These are phyloP conservation scores for Sisyra terminalis DNA, from an alignment of 2,888 invertebrate species.

Conservation along the genomic window DNA sequence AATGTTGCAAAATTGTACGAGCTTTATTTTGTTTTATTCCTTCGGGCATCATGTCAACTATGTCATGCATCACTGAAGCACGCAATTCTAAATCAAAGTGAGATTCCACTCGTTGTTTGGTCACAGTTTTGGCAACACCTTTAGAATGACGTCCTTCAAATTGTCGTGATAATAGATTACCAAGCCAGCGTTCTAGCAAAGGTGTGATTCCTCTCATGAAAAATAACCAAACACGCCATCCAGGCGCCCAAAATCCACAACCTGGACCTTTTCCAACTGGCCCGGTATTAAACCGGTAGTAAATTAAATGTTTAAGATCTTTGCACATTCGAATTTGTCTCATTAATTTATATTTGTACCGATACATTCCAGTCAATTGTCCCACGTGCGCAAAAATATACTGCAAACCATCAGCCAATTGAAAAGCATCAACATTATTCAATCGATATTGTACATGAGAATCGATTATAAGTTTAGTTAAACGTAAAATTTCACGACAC, in stretches of 20 bases:
- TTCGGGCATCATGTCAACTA: slow-evolving; percentile 99
- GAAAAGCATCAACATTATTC: slow-evolving; percentile 99
- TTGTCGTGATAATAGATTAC: slow-evolving; percentile 93
- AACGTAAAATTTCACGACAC: slow-evolving; percentile 94
- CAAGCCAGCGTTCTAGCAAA: slow-evolving; percentile 95
- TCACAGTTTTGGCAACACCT: slow-evolving; percentile 99
- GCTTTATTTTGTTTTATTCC: slow-evolving; percentile 99
- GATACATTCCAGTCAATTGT: slow-evolving; percentile 98
- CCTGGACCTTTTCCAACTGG: slow-evolving; percentile 98
- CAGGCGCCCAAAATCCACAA: slow-evolving; percentile 97
- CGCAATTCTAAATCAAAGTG: slow-evolving; percentile 98
- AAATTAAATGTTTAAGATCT: slow-evolving; percentile 96
- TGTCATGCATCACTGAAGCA: slow-evolving; percentile 94
- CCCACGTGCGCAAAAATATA: slow-evolving; percentile 99
- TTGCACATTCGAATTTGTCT: slow-evolving; percentile 99
- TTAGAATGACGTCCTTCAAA: slow-evolving; percentile 99
- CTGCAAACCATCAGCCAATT: slow-evolving; percentile 93
- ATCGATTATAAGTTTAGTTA: slow-evolving; percentile 97
- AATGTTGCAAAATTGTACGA: slow-evolving; percentile 93
- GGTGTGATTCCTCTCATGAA: slow-evolving; percentile 99
- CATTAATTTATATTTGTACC: slow-evolving; percentile 98
- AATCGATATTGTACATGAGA: slow-evolving; percentile 98
- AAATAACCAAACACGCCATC: slow-evolving; percentile 99
- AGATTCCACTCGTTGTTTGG: slow-evolving; percentile 97
- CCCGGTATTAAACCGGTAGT: slow-evolving; percentile 97